Evolutionary conservation across 2,113 vertebrate species (phyloP), one percentile per base, ranked within the genome.

Genomic region (Sitta europaea): DNA sequence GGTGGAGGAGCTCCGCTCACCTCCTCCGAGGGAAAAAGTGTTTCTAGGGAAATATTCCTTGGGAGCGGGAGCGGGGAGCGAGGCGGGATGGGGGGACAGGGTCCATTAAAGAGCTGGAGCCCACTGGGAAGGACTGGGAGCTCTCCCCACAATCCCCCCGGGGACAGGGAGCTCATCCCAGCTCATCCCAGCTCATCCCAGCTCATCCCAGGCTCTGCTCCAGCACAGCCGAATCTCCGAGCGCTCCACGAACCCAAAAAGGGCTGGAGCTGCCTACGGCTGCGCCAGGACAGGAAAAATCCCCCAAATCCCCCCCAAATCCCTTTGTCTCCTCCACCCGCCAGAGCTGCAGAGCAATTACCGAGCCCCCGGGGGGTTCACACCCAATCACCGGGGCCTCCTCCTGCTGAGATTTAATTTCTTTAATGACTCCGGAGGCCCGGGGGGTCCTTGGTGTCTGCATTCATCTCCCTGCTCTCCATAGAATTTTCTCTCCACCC

Each of bases 391-490:
- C 71, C 59, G 71, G 86, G 77, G 84, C 88, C 92, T 82, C 92
- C 88, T 66, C 13, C 28, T 27, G 89, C 90, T 42, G 12, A 90
- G 82, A 24, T 14, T 95, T 94, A 50, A 96, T 97, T 96, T 55
- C 48, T 66, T 92, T 95, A 88, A 96, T 94, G 81, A 94, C 70
- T 66, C 13, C 19, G 40, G 84, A 96, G 78, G 77, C 90, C 70
- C 4, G 1, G n/a, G 75, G 76, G 88, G 11, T 57, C 65, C 51
- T 24, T 3, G 25, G 11, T 86, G 77, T 71, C 54, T 45, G 94
- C 40, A 59, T 67, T 50, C 20, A 6, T n/a, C 79, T 79, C 73
- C 71, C 38, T 7, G 31, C 43, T 35, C 82, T 81, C 81, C 12
- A 0, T 10, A 62, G 59, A 36, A 35, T 91, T 88, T 58, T 20